phyloP scores from a whole-genome alignment of 2,888 invertebrate species.

The Steinernema hermaphroditum region DNA sequence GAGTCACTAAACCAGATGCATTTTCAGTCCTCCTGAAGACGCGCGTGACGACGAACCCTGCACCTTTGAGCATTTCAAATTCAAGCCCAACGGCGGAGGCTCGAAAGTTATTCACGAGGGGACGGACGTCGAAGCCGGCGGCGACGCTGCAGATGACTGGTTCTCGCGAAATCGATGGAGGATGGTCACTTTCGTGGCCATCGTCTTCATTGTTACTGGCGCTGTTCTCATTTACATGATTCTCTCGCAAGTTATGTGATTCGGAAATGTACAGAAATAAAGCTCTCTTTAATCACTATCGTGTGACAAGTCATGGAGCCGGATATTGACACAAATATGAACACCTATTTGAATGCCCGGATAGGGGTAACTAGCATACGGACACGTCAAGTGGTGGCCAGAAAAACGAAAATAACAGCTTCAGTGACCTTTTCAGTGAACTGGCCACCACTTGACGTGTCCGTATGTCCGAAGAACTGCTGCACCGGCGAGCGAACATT shows the following conservation, averaged over 20 bases:
- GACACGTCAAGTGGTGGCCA: too few species aligned
- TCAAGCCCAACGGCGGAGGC: neutral
- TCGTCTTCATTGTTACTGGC: neutral
- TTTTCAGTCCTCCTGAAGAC: slow-evolving; percentile 4
- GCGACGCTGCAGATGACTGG: neutral
- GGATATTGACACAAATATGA: too few species aligned
- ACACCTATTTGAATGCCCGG: too few species aligned
- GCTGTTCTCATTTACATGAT: neutral
- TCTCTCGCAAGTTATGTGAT: neutral
- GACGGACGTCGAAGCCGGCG: neutral
- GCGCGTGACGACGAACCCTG: neutral
- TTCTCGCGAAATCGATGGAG: neutral
- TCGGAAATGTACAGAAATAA: neutral
- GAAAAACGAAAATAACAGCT: too few species aligned
- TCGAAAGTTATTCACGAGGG: neutral
- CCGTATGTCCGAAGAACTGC: too few species aligned
- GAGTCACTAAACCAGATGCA: too few species aligned
- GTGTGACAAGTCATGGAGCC: too few species aligned
- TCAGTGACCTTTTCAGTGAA: too few species aligned
- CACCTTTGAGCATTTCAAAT: slow-evolving; percentile 8
- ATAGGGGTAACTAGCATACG: too few species aligned
- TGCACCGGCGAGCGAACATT: too few species aligned
- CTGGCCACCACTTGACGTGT: too few species aligned
- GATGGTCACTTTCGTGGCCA: slow-evolving; percentile 2
- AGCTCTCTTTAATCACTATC: neutral